Percentiles rank a stretch among this genome's conserved stretches.
Evolutionary conservation across 2,113 vertebrate species (phyloP).

Genomic region (Pseudorectes ferrugineus): DNA sequence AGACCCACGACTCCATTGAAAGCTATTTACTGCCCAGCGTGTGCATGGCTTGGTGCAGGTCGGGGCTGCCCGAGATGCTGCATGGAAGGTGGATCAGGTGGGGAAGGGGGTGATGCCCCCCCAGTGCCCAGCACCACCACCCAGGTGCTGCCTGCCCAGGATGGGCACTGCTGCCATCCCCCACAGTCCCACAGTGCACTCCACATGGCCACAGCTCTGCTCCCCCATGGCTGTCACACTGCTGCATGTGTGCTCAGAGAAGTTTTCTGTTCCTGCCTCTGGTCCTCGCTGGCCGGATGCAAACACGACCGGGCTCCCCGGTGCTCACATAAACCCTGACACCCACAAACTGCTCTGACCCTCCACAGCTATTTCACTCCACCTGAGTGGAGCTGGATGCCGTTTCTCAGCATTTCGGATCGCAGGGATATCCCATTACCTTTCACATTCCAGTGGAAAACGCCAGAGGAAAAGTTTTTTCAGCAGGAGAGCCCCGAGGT

Average conservation of each 20-base stretch:
- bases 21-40: background rate
- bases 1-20: fast-evolving
- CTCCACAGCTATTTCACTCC: background rate
- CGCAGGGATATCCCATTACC: background rate
- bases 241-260: background rate
- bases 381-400: background rate
- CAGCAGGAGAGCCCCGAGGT: background rate
- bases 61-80: background rate
- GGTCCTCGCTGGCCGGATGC: background rate
- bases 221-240: background rate
- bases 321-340: background rate
- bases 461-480: background rate
- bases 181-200: fast-evolving
- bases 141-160: background rate
- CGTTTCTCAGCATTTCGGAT: background rate
- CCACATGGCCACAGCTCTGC: fast-evolving
- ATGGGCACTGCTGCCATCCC: background rate
- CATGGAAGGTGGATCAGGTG: background rate
- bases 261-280: background rate
- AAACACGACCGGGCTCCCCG: fast-evolving
- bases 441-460: background rate
- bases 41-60: fast-evolving
- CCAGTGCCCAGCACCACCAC: fast-evolving
- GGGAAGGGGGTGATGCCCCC: background rate
- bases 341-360: background rate